Base-by-base conservation (phyloP, 2,888 invertebrate species). In the Epistrophe eligans region DNA sequence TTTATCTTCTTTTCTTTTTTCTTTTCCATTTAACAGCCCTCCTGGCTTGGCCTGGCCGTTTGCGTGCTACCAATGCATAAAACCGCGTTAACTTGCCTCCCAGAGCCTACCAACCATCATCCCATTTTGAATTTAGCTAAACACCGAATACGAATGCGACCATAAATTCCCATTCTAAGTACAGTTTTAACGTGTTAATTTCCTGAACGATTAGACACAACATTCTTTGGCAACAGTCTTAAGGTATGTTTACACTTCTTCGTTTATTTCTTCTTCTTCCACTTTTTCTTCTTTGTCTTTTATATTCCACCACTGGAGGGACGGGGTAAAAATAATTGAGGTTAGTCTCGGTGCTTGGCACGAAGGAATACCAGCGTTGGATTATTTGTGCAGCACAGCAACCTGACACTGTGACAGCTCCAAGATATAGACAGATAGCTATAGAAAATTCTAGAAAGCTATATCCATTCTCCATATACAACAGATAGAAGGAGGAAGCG, bases 111-210 rank as follows among this genome's bases (percentile, higher is more conserved):
- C 24, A 24, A 8, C 24, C 24, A 24, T 24, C 45, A 45, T 15
- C 13, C 19, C 15, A 52, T 48, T 35, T 50, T 28, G 13, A 19
- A 38, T n/a, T 28, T 1, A 13, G 28, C 64, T 48, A 48, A 70
- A 73, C 62, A 67, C 57, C 79, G 83, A 82, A 58, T 83, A 79
- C 76, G 64, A 89, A 88, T 88, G 88, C 84, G 82, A 84, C 88
- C 88, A 89, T 89, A 89, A 89, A 89, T 89, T 89, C 84, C 79
- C 76, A 76, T 77, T 62, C 62, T 87, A 88, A 88, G 89, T 88
- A 88, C 88, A 88, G 82, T 87, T 85, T 88, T 89, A 89, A 89
- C 88, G 88, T 88, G 88, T 89, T 89, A 89, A 89, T 89, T 89
- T 89, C 89, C 89, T 89, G 89, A 88, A 89, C 89, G 88, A 89